Percentiles rank a stretch among this genome's conserved stretches.
These are phyloP conservation scores for Glossosoma conforme DNA, from an alignment of 1,140 invertebrate species.

Conservation along the genomic window DNA sequence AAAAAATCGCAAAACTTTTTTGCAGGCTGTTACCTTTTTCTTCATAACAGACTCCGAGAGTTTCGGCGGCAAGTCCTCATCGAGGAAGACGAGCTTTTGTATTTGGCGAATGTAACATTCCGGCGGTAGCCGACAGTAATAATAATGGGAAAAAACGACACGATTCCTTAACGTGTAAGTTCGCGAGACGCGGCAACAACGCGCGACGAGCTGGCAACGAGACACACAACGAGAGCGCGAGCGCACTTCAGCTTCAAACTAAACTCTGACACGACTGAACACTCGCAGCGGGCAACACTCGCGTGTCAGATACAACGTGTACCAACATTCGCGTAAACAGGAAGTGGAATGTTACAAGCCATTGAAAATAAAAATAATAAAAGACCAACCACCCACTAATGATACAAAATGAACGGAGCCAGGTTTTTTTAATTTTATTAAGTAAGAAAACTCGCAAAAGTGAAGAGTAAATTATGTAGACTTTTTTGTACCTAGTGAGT, in stretches of 20 bases:
- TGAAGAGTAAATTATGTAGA: too few species aligned
- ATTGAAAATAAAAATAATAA: too few species aligned
- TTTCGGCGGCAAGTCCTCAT: constrained; percentile 16
- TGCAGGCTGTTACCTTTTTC: constrained; percentile 13
- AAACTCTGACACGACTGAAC: constrained; percentile 10
- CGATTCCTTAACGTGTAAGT: too few species aligned
- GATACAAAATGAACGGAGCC: too few species aligned
- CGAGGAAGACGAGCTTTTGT: constrained; percentile 9
- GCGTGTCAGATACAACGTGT: constrained; percentile 7
- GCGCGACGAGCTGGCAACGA: too few species aligned
- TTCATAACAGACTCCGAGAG: constrained; percentile 17
- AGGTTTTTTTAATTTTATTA: too few species aligned
- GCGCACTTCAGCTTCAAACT: constrained; percentile 10
- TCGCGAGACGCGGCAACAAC: constrained; percentile 14
- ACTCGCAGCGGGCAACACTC: neutral
- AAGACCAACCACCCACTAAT: too few species aligned
- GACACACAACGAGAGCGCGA: too few species aligned
- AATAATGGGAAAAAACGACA: too few species aligned
- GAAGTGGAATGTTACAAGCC: neutral
- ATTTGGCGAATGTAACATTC: neutral
- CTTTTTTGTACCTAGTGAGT: too few species aligned
- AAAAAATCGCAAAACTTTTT: constrained; percentile 4
- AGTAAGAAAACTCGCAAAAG: too few species aligned
- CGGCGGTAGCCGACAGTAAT: too few species aligned
- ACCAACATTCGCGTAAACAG: neutral